phyloP scores from a whole-genome alignment of 2,797 vertebrate genomes.

The Pseudomugil gertrudae region DNA sequence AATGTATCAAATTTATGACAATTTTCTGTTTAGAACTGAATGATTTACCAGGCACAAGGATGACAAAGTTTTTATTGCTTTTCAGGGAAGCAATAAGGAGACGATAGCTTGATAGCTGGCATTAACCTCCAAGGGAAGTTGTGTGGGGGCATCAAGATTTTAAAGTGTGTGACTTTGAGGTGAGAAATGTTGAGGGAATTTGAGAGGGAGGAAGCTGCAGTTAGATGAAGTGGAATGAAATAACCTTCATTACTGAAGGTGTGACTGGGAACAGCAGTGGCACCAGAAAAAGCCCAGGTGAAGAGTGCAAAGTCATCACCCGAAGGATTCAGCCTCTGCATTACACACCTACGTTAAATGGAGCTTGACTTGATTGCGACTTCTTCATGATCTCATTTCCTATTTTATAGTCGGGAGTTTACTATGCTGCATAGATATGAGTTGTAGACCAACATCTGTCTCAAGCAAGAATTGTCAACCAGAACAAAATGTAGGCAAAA shows the following conservation, averaged over 20 bases:
- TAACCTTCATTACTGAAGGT: slow-evolving; percentile 44
- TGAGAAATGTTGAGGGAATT: slow-evolving; percentile 30
- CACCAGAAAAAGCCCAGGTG: slow-evolving; percentile 34
- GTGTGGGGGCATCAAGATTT: slow-evolving; percentile 31
- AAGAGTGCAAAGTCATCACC: slow-evolving; percentile 46
- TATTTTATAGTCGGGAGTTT: slow-evolving; percentile 65
- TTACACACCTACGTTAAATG: slow-evolving; percentile 53
- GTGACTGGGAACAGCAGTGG: slow-evolving; percentile 24
- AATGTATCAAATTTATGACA: not conserved
- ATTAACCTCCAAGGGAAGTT: slow-evolving; percentile 48
- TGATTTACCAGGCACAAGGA: slow-evolving; percentile 10
- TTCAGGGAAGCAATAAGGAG: slow-evolving; percentile 29
- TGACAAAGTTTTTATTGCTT: slow-evolving; percentile 14
- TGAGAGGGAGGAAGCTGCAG: slow-evolving; percentile 34
- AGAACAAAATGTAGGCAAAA: slow-evolving; percentile 39
- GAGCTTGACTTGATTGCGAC: slow-evolving; percentile 69
- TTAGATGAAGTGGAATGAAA: slow-evolving; percentile 39
- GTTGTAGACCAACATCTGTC: slow-evolving; percentile 25
- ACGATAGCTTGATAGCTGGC: slow-evolving; percentile 40
- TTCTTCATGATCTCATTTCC: slow-evolving; percentile 49
- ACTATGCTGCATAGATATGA: slow-evolving; percentile 50
- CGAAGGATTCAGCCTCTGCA: slow-evolving; percentile 25
- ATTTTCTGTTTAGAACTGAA: not conserved
- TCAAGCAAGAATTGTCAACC: slow-evolving; percentile 40
- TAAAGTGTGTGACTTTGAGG: slow-evolving; percentile 45